Evolutionary conservation across 1,140 invertebrate genomes (phyloP), one percentile per base, ranked within the genome.

Genomic region (Sycobia sp.): DNA sequence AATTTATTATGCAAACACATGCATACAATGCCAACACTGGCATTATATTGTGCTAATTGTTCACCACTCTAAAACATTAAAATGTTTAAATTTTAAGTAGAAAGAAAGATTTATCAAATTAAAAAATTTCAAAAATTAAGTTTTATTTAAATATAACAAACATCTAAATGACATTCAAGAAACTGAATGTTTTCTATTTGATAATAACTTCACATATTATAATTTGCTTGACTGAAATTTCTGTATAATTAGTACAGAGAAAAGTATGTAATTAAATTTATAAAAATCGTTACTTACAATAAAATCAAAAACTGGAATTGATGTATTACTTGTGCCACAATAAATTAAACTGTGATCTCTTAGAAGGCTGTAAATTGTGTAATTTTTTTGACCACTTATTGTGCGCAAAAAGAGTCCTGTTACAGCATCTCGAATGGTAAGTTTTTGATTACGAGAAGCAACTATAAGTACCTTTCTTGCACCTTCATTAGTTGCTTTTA

Each of bases 281-380:
- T 54, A 39, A 3, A 7, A 32, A 51, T 20, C 2, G 1, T n/a
- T 60, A 69, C 80, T 85, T 69, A 89, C 88, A 43, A 80, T 82
- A 75, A 89, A 89, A 75, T 89, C 87, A 70, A 88, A 88, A 36
- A 87, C 85, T 59, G 84, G 85, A 74, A 90, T 86, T 55, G 86
- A 84, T 62, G 84, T 85, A 51, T 83, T 85, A 62, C 87, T 88
- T 0, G 88, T 89, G 8, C 88, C 88, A 70, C 87, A 89, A 72
- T 86, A 89, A 22, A 90, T 83, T 46, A 87, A 82, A 39, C 84
- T 85, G 47, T 86, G 78, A 65, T 86, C 82, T 57, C 85, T 84
- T 16, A 89, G 74, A n/a, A 89, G 69, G 59, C 87, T 88, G 64
- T 89, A 90, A 0, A 89, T 86, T 1, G 87, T 88, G 61, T 87